Base-by-base conservation (phyloP, 2,797 vertebrate genomes). In the Lutjanus campechanus region DNA sequence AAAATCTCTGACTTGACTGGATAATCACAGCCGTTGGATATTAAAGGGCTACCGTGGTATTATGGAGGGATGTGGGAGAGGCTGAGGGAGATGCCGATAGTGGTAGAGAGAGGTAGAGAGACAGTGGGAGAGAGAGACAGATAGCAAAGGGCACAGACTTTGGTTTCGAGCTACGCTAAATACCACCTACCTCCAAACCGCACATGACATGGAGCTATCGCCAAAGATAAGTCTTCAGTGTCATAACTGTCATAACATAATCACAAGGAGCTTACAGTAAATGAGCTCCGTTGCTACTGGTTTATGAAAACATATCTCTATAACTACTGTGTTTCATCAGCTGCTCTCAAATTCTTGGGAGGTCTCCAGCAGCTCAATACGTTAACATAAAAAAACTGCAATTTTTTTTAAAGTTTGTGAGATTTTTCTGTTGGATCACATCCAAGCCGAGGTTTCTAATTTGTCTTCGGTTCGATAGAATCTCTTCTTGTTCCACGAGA, bases 1-100 rank as follows among this genome's bases (percentile, higher is more conserved):
- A 78, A 81, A 87, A 82, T 79, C 80, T 82, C 53, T 49, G 83
- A 88, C 85, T 89, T 88, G 93, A 94, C 87, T 91, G 84, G 85
- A 91, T 92, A 91, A 93, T 91, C 90, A 93, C 83, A 91, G 91
- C 79, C 65, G 60, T 81, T 80, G 69, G 85, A 90, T 90, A 91
- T 93, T 89, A 93, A 92, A 91, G 84, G 74, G 66, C 81, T 77
- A 73, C 85, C 54, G 7, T 89, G 83, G 82, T 76, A 86, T 84
- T 82, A 84, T 77, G 69, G 84, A 75, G 72, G 75, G 83, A 88
- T 86, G 84, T 82, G 84, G 79, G 82, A 65, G 85, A 81, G 69
- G 72, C 66, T 43, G 81, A 81, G 83, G 66, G 77, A 89, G 86
- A 84, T 64, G 36, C 69, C 75, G 69, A 86, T 62, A 73, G 84